Evolutionary conservation across 2,113 vertebrate species (phyloP), one percentile per base, ranked within the genome.

Genomic region (Alouatta palliata): DNA sequence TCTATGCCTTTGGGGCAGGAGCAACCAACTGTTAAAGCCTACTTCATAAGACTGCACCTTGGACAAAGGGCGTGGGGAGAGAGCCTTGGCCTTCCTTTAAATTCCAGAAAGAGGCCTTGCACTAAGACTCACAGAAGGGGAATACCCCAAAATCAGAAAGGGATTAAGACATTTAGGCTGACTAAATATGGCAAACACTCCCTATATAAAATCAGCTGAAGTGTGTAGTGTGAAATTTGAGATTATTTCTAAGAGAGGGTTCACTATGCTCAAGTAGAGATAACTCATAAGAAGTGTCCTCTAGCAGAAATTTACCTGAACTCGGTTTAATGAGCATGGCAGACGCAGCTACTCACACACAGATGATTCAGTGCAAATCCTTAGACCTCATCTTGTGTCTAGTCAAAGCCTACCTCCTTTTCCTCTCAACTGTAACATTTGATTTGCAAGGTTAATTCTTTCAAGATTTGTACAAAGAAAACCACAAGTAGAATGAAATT

Each of bases 361-460:
- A 82, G 81, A 70, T 71, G 75, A 70, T 88, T 87, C 54, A 45
- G 17, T 49, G 23, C 19, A 75, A 66, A 52, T 84, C 37, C 56
- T 91, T 95, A 70, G 95, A 96, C 32, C 11, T 52, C 64, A 95
- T 70, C 83, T 66, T 66, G 25, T 87, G 82, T 95, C 79, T 71
- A 76, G 37, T 81, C 0, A 3, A 90, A 84, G 80, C 80, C 79
- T 11, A 8, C 4, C 76, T 86, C 16, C 43, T 86, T 95, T 83
- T 25, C 49, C 7, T 85, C 47, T 81, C 70, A 87, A 14, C 85
- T 70, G 35, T 87, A 54, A 30, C 84, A 73, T 92, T 92, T 95
- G 30, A 95, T 93, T 91, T 91, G 27, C 68, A 87, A 93, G 47
- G 70, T 37, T 88, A 97, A 89, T 91, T 89, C 35, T 89, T 86